Percentiles rank a stretch among this genome's conserved stretches.
Conservation (phyloP, 2,797 vertebrate genomes). For the Lophius americanus region DNA sequence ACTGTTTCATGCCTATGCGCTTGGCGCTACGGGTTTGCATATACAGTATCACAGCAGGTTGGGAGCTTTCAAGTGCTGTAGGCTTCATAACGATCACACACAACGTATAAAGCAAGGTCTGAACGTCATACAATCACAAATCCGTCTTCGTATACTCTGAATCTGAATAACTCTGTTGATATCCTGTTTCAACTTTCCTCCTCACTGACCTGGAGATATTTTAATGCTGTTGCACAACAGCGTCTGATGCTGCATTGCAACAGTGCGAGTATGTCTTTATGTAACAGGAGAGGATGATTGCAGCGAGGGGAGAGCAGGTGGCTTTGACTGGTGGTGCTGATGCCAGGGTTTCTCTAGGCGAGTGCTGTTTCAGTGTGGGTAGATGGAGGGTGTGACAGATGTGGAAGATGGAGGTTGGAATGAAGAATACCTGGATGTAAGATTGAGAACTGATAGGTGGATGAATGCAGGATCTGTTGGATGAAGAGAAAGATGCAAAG, state of each 20-base stretch:
- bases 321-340: constrained; percentile 35
- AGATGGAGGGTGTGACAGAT: constrained; percentile 18
- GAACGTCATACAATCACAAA: constrained; percentile 27
- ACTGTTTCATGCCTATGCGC: constrained; percentile 2
- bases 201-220: constrained; percentile 68
- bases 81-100: constrained; percentile 3
- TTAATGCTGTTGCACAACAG: constrained; percentile 75
- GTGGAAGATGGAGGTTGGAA: constrained; percentile 28
- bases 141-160: constrained; percentile 27
- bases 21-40: background rate
- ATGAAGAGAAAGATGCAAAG: constrained; percentile 26
- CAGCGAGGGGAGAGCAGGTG: constrained; percentile 48
- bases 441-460: constrained; percentile 48
- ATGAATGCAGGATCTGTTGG: constrained; percentile 32
- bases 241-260: constrained; percentile 68
- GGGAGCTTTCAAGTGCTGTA: constrained; percentile 23
- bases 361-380: constrained; percentile 14
- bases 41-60: constrained; percentile 14
- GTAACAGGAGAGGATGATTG: constrained; percentile 60
- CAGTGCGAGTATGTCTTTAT: constrained; percentile 70
- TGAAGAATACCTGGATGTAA: constrained; percentile 28
- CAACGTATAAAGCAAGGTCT: background rate
- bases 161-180: constrained; percentile 50
- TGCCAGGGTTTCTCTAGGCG: constrained; percentile 23
- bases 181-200: constrained; percentile 65